Evolutionary conservation across 2,797 vertebrate genomes (phyloP), one percentile per base, ranked within the genome.

Genomic region (Catamblyrhynchus diadema): DNA sequence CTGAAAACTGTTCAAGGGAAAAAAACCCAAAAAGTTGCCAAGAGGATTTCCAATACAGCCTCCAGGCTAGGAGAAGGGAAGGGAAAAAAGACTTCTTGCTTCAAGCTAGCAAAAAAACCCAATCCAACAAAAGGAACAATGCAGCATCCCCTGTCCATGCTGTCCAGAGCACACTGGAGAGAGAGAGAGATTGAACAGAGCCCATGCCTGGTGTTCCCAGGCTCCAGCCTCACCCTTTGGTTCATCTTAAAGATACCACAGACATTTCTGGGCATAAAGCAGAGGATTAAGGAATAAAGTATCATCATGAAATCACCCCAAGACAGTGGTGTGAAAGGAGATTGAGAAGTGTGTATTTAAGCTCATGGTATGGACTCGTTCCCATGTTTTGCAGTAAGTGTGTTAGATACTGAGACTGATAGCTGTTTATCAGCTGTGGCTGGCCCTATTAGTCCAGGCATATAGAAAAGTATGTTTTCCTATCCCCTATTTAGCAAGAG

Each of bases 131-230:
- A 77, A 42, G 20, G 20, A 33, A 1, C 19, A 9, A 23, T 33
- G 14, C 57, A 51, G 32, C 1, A 0, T 48, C 22, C 28, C 20
- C 3, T 4, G 3, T 51, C 12, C 37, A 7, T 1, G 5, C 30
- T 51, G 18, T 28, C 8, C 19, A 14, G 47, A 42, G 37, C 30
- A 33, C 24, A 33, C 23, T 9, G 30, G 24, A 48, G 47, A 48
- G 47, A 47, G 47, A 47, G 22, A 23, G 24, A 42, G 47, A 42
- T 2, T 33, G 47, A 42, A 28, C 24, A 42, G 30, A 75, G 24
- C 23, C 28, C 1, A 0, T 2, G 2, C 24, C 18, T 2, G 2
- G 8, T 41, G 23, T n/a, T 50, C 28, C 35, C 56, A 75, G 35
- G 35, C 56, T 61, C 35, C 3, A 2, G 44, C 18, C 35, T 75